These are phyloP conservation scores for Labia minor DNA, from an alignment of 2,888 invertebrate genomes.

Conservation along the genomic window DNA sequence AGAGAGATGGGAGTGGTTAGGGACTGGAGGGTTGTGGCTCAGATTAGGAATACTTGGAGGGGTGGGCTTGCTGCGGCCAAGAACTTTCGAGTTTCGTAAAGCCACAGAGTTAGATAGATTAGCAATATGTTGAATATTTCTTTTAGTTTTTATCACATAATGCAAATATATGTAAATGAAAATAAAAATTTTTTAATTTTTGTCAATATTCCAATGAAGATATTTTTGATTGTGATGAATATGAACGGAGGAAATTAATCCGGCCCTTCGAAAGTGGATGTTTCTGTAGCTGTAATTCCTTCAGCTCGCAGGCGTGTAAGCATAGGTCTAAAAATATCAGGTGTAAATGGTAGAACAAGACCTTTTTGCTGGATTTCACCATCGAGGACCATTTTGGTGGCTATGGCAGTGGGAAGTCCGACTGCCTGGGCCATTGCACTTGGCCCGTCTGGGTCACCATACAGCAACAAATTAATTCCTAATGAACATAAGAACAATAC, in stretches of 20 bases:
- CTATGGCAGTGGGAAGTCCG: constrained; percentile 88
- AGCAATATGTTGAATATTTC: too few species aligned
- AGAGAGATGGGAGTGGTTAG: too few species aligned
- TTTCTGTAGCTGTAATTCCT: constrained; percentile 63
- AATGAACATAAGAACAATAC: neutral
- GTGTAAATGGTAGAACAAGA: constrained; percentile 79
- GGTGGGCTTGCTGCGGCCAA: too few species aligned
- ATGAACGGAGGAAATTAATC: constrained; percentile 14
- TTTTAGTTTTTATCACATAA: too few species aligned
- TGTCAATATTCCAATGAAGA: too few species aligned
- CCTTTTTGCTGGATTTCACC: constrained; percentile 96
- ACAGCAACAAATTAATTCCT: constrained; percentile 73
- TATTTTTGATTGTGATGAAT: too few species aligned
- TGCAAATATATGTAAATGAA: too few species aligned
- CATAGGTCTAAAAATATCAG: constrained; percentile 87
- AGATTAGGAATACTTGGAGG: too few species aligned
- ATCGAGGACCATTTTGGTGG: constrained; percentile 93
- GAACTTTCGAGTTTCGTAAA: too few species aligned
- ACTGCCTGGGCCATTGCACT: constrained; percentile 96
- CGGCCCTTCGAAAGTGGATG: constrained; percentile 41
- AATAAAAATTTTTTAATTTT: too few species aligned
- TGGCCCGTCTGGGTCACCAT: constrained; percentile 71
- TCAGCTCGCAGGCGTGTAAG: constrained; percentile 75
- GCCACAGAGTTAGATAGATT: too few species aligned
- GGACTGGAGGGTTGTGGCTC: too few species aligned